phyloP scores from a whole-genome alignment of 2,797 vertebrate species.

The Crenuchus spilurus region DNA sequence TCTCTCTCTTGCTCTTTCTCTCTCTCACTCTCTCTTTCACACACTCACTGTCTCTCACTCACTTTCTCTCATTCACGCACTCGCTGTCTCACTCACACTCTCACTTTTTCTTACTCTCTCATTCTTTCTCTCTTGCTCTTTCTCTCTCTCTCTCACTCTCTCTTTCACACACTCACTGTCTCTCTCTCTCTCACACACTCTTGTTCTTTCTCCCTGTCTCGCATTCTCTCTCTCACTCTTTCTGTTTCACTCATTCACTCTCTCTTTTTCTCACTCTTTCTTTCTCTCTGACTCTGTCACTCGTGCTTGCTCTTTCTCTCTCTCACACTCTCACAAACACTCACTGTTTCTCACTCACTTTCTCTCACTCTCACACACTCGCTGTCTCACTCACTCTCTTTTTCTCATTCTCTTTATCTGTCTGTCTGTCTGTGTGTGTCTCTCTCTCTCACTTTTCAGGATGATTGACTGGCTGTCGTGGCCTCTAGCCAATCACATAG shows the following conservation, averaged over 20 bases:
- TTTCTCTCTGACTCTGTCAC: neutral
- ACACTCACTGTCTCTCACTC: too few relatives aligned
- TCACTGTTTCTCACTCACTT: neutral
- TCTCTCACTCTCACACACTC: neutral
- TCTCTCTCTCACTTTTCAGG: conserved; percentile 66
- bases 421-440: neutral
- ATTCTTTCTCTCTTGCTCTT: too few relatives aligned
- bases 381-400: neutral
- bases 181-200: too few relatives aligned
- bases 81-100: too few relatives aligned
- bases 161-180: too few relatives aligned
- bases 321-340: neutral
- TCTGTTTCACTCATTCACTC: neutral
- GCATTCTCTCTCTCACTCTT: too few relatives aligned
- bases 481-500: conserved; percentile 96
- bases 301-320: neutral
- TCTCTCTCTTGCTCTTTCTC: too few relatives aligned
- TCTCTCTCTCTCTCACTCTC: too few relatives aligned
- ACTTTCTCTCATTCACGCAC: too few relatives aligned
- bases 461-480: conserved; percentile 99
- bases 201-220: too few relatives aligned
- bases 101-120: too few relatives aligned
- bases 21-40: too few relatives aligned
- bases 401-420: neutral
- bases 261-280: neutral